Evolutionary conservation across 2,113 vertebrate species (phyloP).

Genomic region (Embiotoca jacksoni): DNA sequence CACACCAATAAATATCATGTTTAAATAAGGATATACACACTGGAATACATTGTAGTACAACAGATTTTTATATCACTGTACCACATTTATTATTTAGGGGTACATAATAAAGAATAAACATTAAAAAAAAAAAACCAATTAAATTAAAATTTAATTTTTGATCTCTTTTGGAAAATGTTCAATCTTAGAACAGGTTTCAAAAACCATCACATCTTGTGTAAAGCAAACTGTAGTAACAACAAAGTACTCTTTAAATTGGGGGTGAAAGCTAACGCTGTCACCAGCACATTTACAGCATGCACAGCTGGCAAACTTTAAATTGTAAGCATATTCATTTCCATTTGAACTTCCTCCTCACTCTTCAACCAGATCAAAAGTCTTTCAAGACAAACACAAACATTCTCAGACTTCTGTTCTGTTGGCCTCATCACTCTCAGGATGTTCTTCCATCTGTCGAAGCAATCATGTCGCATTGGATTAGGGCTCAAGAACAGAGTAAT

Average conservation of each 20-base stretch:
- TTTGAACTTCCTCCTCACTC: background rate
- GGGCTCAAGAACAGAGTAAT: background rate
- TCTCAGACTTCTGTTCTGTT: slow-evolving; percentile 67
- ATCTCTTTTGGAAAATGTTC: background rate
- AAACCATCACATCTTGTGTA: background rate
- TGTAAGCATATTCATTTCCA: background rate
- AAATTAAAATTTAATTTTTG: background rate
- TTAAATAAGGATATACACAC: background rate
- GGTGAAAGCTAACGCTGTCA: background rate
- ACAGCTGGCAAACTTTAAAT: background rate
- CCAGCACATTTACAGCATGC: too few relatives aligned
- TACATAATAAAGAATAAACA: background rate
- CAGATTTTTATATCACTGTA: background rate
- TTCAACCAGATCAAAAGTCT: background rate
- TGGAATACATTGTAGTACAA: background rate
- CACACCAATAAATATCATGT: background rate
- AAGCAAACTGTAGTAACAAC: background rate
- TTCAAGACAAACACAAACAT: slow-evolving; percentile 2
- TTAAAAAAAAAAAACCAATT: background rate
- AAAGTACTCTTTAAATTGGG: background rate
- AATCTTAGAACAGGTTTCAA: background rate
- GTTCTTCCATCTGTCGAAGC: slow-evolving; percentile 58
- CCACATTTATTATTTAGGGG: background rate
- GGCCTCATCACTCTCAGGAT: background rate
- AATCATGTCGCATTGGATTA: background rate